Evolutionary conservation across 2,888 invertebrate species (phyloP), one percentile per base, ranked within the genome.

Genomic region (Liopterus haemorrhoidalis): DNA sequence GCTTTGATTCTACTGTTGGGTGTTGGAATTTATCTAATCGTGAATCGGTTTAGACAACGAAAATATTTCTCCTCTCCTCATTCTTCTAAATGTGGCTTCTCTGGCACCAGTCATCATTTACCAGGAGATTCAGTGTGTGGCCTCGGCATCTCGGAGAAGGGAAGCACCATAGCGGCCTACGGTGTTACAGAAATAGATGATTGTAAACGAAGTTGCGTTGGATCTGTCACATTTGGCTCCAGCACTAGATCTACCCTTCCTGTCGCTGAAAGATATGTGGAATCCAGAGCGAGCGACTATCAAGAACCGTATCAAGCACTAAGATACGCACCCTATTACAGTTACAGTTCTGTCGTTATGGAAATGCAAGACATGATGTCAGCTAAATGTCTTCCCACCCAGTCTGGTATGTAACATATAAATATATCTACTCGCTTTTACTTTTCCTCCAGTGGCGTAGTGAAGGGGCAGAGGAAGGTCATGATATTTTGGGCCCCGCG

Each of bases 301-400:
- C 85, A 85, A 61, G 85, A 85, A 68, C 85, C 85, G 27, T 85
- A 84, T 66, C 84, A 85, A 66, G 82, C 82, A 14, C 68, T 83
- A 54, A 80, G 81, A 63, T 82, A 81, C 61, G 80, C 83, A 9
- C 85, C 84, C 2, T 84, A 83, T 65, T 83, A 82, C 65, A 81
- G 80, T 62, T 84, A 83, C 69, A 82, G 81, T 64, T 80, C 82
- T 19, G 82, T 83, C 35, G 74, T 83, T 59, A 75, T 83, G 69
- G 83, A 84, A 68, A 83, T 83, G 81, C 77, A 81, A 65, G 80
- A 82, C 66, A 77, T 79, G 60, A 68, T 70, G 61, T 72, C 71
- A 50, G 75, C 76, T 62, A 67, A 65, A 58, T 71, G 61, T 40
- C 56, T 57, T 31, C 55, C 61, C 40, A 59, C 25, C 21, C 46